Evolutionary conservation across 2,888 invertebrate genomes (phyloP), one percentile per base, ranked within the genome.

Genomic region (Microctonus hyperodae): DNA sequence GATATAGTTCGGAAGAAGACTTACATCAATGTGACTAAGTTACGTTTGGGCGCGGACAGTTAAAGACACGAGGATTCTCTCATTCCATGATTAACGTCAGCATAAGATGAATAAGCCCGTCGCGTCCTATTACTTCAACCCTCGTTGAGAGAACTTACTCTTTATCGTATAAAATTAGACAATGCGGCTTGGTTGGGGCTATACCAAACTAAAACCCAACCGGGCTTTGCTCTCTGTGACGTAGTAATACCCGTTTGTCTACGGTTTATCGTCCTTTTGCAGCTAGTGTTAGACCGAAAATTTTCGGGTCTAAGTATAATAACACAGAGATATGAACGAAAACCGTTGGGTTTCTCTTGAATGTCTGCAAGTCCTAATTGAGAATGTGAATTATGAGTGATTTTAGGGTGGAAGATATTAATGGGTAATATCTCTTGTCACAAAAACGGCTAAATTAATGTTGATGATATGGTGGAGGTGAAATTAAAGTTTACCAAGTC

Each of bases 261-360:
- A 50, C 68, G 70, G 69, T 70, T 73, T 73, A 73, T 73, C 73
- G 62, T 68, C 67, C 59, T 71, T 72, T 70, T 64, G 70, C 73
- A 73, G 73, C 68, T 72, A 70, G 69, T 62, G 64, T 61, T 57
- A 60, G 23, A 51, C 11, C 13, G 59, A 44, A 23, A 44, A 59
- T 37, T 28, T 59, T 59, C 28, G 59, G 60, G 25, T 28, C 60
- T 48, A 60, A 48, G 59, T 59, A 44, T 44, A 44, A 44, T 44
- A 44, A 44, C 44, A 44, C 44, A 16, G 16, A 44, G 44, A 44
- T 44, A 44, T 44, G 44, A 20, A 9, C 16, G 44, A 50, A 37
- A 28, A 60, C n/a, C 35, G 1, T 33, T 28, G 11, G 50, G 44
- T 60, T n/a, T 20, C 35, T 37, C 28, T 23, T 25, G 20, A 20